Conservation (phyloP, 53 echinoderm and acorn worm species). For the Echinarachnius parma region DNA sequence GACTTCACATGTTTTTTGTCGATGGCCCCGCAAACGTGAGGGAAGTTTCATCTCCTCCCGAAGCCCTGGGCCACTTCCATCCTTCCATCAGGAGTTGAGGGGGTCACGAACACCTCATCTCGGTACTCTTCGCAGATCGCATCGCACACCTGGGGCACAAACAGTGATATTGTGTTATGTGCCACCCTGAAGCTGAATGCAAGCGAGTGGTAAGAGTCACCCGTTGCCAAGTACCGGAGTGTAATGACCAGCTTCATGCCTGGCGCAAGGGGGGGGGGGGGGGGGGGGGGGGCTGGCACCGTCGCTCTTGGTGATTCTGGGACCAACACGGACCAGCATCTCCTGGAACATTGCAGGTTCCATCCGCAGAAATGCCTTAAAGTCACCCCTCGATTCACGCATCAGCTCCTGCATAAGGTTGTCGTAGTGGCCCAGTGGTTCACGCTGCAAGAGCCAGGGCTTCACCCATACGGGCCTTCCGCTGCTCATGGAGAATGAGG, state of each 20-base stretch:
- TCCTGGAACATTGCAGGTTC: slow-evolving; percentile 19
- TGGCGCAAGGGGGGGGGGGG: no score
- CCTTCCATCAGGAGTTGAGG: background rate
- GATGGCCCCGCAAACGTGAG: background rate
- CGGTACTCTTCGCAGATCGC: background rate
- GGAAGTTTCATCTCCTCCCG: background rate
- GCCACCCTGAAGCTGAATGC: no score
- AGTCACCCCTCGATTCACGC: background rate
- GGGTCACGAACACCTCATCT: background rate
- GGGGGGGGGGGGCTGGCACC: background rate
- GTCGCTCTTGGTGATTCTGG: slow-evolving; percentile 9
- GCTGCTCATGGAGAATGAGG: no score
- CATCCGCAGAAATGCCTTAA: slow-evolving; percentile 17
- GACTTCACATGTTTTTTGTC: no score
- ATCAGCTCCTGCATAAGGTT: slow-evolving; percentile 10
- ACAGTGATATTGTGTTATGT: slow-evolving; percentile 1
- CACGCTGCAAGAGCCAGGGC: background rate
- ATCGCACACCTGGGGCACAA: background rate
- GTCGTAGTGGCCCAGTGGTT: background rate
- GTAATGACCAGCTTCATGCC: no score
- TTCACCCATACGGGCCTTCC: slow-evolving; percentile 4
- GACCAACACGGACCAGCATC: slow-evolving; percentile 30
- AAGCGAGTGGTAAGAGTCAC: no score
- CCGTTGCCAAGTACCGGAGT: no score
- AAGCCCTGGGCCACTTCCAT: background rate